Evolutionary conservation across 1,140 invertebrate genomes (phyloP).

Genomic region (Tribolium castaneum): DNA sequence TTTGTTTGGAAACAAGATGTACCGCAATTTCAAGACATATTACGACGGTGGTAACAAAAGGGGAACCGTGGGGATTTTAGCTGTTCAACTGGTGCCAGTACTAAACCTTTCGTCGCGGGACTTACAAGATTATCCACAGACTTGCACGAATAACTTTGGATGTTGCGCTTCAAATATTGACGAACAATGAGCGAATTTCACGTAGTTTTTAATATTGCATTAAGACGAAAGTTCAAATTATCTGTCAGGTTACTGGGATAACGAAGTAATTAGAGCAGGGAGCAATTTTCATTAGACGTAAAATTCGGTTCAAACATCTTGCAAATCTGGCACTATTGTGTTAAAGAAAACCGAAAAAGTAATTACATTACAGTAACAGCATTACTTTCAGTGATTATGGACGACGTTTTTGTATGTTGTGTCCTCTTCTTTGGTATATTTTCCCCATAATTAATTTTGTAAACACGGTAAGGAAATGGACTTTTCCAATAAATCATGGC

Average conservation of each 20-base stretch:
- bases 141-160: conserved; percentile 21
- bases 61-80: conserved; percentile 32
- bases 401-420: no score
- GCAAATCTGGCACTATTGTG: no score
- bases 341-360: no score
- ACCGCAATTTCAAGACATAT: conserved; percentile 43
- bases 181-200: not conserved
- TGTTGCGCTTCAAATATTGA: not conserved
- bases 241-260: conserved; percentile 4
- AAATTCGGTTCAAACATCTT: not conserved
- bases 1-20: conserved; percentile 37
- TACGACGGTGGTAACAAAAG: conserved; percentile 42
- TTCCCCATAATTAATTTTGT: not conserved
- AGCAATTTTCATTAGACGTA: not conserved
- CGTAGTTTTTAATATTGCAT: no score
- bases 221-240: not conserved
- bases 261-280: not conserved
- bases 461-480: conserved; percentile 1
- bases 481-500: conserved; percentile 17
- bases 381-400: no score
- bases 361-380: no score
- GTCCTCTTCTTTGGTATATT: not conserved
- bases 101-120: conserved; percentile 41
- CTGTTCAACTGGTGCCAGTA: conserved; percentile 41
- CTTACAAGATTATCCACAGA: conserved; percentile 35